Base-by-base conservation (phyloP, 2,113 vertebrate genomes). In the Tursiops truncatus region DNA sequence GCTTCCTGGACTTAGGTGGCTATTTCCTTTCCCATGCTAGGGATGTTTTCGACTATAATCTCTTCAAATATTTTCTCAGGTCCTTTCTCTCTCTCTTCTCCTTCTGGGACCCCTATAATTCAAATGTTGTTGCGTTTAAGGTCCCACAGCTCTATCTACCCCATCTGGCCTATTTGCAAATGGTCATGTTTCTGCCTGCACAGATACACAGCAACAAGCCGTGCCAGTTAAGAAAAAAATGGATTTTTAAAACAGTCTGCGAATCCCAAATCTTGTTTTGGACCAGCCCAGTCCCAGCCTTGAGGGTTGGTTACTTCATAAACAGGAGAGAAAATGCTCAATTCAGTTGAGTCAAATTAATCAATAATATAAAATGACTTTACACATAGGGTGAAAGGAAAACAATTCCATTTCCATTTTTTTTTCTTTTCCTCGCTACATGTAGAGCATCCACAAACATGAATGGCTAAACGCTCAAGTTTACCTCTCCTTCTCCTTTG, bases 401-500 rank as follows among this genome's bases (percentile, higher is more conserved):
- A 70, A 77, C n/a, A 91, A 53, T 41, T 80, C n/a, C 20, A 20
- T 53, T 25, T 60, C 26, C 11, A 18, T n/a, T 63, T 44, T 47
- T 6, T 28, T 38, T 18, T 68, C 38, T 90, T 92, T 81, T 28
- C 41, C 23, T 92, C 23, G 79, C 44, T 47, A 38, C 21, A 50
- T 3, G 18, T 23, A 74, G 10, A 73, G 31, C 23, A 76, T 14
- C 53, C 44, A 60, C 25, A 79, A 83, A 80, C 20, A 62, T 8
- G 12, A 50, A 68, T 31, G 8, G 76, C 65, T 28, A 87, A 53
- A 58, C 23, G 44, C 47, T 88, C 38, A 53, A 14, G 17, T 97
- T 97, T 98, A 99, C 99, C 99, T 99, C 99, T 98, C 99, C 99
- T 97, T 99, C 99, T 98, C 99, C 99, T 98, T 99, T 99, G 62